A percentile compares a stretch with the other conserved stretches of the same genome.
These are phyloP conservation scores for Anguilla pacifica DNA, from an alignment of 2,797 vertebrate species.

Conservation along the genomic window DNA sequence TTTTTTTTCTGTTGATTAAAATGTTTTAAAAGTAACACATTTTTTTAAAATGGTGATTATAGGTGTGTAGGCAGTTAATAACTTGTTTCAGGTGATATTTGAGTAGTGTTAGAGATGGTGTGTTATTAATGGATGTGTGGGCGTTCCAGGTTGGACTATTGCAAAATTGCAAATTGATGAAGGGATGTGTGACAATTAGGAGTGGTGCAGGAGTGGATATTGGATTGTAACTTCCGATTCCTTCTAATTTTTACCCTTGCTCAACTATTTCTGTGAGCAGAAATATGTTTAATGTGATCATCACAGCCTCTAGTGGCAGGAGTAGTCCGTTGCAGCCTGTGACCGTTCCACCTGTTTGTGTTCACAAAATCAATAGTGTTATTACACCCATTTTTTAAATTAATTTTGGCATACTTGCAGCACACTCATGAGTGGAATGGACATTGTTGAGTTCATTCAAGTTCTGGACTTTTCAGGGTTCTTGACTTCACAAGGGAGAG, in stretches of 20 bases:
- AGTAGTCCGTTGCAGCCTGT: constrained; percentile 16
- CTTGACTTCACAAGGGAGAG: neutral
- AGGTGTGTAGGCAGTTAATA: no score
- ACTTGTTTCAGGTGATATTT: no score
- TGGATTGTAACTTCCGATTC: no score
- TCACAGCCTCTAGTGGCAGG: constrained; percentile 31
- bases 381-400: neutral
- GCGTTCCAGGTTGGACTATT: no score
- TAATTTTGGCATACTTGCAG: neutral
- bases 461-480: no score
- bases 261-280: neutral
- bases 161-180: neutral
- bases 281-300: constrained; percentile 6
- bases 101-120: no score
- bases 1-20: neutral
- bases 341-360: neutral
- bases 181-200: no score
- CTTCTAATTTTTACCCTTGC: no score
- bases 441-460: neutral
- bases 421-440: neutral
- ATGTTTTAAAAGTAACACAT: no score
- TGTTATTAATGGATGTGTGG: neutral
- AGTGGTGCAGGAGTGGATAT: no score
- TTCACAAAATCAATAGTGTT: neutral
- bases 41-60: no score